Evolutionary conservation across 1,140 invertebrate genomes (phyloP).

Genomic region (Bombyx mandarina): DNA sequence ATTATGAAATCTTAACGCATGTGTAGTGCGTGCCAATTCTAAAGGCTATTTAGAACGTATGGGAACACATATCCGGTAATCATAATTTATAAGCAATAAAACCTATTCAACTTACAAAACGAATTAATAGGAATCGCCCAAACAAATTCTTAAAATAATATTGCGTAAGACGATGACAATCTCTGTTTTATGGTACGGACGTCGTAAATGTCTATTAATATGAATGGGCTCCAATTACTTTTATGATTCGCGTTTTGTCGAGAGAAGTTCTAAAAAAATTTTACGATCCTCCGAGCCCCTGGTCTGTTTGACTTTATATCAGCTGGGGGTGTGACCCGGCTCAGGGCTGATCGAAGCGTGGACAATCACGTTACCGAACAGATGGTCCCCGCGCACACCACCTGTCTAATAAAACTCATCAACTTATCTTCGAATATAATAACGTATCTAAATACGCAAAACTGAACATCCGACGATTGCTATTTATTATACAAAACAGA

Average conservation of each 20-base stretch:
- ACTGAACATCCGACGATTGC: neutral
- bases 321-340: constrained; percentile 30
- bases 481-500: constrained; percentile 5
- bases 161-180: constrained; percentile 63
- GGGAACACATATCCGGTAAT: constrained; percentile 16
- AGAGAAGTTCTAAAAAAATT: constrained; percentile 58
- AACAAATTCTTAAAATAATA: constrained; percentile 22
- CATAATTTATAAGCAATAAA: constrained; percentile 41
- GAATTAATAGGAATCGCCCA: constrained; percentile 52
- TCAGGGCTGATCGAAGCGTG: constrained; percentile 24
- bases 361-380: constrained; percentile 36
- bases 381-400: constrained; percentile 35
- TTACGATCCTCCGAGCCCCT: constrained; percentile 58
- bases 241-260: constrained; percentile 68
- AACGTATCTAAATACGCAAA: neutral
- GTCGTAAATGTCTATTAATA: constrained; percentile 71
- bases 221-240: constrained; percentile 70
- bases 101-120: constrained; percentile 40
- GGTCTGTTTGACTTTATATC: constrained; percentile 45
- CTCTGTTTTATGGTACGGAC: constrained; percentile 63
- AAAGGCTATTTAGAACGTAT: constrained; percentile 16
- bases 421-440: neutral
- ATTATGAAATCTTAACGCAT: too few relatives aligned
- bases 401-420: constrained; percentile 12
- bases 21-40: constrained; percentile 15